A percentile compares a stretch with the other conserved stretches of the same genome.
phyloP scores from a whole-genome alignment of 2,113 vertebrate genomes.

The Elanoides forficatus region DNA sequence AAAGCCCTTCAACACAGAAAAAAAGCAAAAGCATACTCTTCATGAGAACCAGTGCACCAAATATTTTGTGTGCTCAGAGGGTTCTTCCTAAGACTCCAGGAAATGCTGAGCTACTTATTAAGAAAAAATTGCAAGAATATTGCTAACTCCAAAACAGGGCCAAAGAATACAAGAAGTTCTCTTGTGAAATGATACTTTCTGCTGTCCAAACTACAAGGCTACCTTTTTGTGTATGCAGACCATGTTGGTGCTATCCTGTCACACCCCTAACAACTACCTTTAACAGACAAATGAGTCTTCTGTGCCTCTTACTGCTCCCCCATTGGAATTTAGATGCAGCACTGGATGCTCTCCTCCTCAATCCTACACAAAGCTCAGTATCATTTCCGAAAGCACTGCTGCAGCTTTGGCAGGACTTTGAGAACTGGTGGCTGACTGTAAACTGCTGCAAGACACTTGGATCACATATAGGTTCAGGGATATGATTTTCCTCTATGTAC shows the following conservation, averaged over 20 bases:
- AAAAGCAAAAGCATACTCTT: not conserved
- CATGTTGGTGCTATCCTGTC: rapidly evolving
- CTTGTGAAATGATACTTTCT: not conserved
- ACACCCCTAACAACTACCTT: not conserved
- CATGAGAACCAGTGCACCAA: not conserved
- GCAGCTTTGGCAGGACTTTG: not conserved
- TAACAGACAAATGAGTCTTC: not conserved
- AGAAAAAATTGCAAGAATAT: not conserved
- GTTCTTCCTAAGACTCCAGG: not conserved
- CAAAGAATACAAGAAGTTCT: not conserved
- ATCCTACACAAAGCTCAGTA: not conserved
- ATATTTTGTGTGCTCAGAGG: not conserved
- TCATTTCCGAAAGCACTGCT: rapidly evolving
- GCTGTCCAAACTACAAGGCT: not conserved
- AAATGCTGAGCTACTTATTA: not conserved
- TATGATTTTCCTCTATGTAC: not conserved
- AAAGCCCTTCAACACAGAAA: not conserved
- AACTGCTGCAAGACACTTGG: not conserved
- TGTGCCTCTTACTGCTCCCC: not conserved
- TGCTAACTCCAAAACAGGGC: not conserved
- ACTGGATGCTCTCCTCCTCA: not conserved
- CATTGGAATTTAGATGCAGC: not conserved
- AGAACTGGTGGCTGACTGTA: rapidly evolving
- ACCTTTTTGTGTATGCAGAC: not conserved
- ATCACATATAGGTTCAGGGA: not conserved